phyloP scores from a whole-genome alignment of 2,888 invertebrate genomes.

The Resseliella maxima region DNA sequence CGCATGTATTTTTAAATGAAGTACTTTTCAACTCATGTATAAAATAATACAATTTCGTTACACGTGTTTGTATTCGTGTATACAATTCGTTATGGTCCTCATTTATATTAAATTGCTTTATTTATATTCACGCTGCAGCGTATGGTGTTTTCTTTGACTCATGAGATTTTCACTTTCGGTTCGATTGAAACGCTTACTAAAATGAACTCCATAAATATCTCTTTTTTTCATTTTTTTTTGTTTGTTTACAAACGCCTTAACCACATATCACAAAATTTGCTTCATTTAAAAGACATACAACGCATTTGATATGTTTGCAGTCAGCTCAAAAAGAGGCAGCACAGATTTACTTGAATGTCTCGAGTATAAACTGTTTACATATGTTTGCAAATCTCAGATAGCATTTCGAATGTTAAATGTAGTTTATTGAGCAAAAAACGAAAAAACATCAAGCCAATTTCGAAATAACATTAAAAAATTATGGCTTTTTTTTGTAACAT shows the following conservation, averaged over 20 bases:
- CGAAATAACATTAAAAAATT: background rate
- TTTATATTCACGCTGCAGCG: conserved; percentile 4
- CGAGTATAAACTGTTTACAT: background rate
- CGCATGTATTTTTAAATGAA: background rate
- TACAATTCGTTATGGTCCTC: background rate
- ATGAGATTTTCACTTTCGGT: background rate
- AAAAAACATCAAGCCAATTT: background rate
- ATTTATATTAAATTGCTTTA: conserved; percentile 37
- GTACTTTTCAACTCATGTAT: background rate
- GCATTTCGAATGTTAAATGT: background rate
- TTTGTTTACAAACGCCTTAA: background rate
- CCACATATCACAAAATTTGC: background rate
- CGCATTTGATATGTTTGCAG: background rate
- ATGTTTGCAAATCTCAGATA: background rate
- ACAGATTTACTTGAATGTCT: background rate
- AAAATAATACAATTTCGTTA: background rate
- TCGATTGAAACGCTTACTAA: too few relatives aligned
- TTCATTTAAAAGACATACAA: background rate
- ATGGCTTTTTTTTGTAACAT: too few relatives aligned
- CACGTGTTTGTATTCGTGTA: background rate
- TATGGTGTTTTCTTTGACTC: background rate
- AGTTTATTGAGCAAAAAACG: too few relatives aligned
- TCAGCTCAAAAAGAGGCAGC: background rate
- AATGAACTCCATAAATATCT: background rate
- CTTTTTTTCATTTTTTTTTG: too few relatives aligned